A percentile compares a stretch with the other conserved stretches of the same genome.
phyloP scores from a whole-genome alignment of 2,888 invertebrate species.

The Dynastes maya region DNA sequence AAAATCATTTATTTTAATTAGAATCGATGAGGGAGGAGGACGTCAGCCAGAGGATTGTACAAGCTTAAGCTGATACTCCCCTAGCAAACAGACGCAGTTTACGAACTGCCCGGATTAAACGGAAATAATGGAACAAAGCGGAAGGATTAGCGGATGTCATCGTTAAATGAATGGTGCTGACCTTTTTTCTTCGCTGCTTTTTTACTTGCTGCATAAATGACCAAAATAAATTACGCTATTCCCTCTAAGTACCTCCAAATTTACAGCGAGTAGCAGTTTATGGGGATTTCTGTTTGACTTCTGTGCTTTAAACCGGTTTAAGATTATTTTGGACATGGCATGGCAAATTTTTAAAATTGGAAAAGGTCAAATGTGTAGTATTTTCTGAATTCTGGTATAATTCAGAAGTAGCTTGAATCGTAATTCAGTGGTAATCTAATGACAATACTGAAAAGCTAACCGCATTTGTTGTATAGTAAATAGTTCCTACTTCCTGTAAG shows the following conservation, averaged over 20 bases:
- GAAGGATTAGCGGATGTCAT: slow-evolving; percentile 41
- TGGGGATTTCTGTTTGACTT: not conserved
- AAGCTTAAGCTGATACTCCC: not conserved
- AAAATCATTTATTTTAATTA: slow-evolving; percentile 46
- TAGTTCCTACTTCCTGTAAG: no score
- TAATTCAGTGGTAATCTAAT: no score
- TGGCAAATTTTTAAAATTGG: no score
- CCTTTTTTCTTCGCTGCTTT: slow-evolving; percentile 33
- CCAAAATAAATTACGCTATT: slow-evolving; percentile 6
- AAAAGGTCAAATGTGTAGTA: no score
- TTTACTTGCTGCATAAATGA: slow-evolving; percentile 1
- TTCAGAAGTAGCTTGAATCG: no score
- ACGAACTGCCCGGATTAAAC: slow-evolving; percentile 37
- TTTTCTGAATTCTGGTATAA: no score
- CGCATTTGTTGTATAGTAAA: no score
- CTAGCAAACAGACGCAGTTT: slow-evolving; percentile 9
- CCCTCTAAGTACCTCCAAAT: not conserved
- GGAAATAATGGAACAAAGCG: slow-evolving; percentile 45
- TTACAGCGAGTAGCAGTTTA: not conserved
- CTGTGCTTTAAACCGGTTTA: no score
- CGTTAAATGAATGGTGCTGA: slow-evolving; percentile 40
- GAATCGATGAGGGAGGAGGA: slow-evolving; percentile 16
- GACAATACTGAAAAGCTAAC: no score
- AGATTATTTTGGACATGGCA: not conserved
- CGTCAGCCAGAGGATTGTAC: not conserved